These are phyloP conservation scores for Thalassarche chlororhynchos DNA, from an alignment of 2,113 vertebrate genomes.

Conservation along the genomic window DNA sequence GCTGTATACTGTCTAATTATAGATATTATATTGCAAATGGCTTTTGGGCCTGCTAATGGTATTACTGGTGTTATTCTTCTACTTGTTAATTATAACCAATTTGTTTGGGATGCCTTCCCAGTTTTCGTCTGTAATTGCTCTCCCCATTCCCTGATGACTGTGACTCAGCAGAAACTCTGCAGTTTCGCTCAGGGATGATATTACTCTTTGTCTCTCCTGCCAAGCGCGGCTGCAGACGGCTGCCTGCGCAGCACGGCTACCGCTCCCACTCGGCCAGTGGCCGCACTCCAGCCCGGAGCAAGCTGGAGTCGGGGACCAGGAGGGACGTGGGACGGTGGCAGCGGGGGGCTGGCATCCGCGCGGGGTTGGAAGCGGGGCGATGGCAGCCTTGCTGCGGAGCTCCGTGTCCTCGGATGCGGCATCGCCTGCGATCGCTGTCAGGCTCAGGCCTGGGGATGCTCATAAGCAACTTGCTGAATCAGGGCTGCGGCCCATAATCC, in stretches of 20 bases:
- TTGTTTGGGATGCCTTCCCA: conserved; percentile 69
- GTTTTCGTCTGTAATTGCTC: conserved; percentile 61
- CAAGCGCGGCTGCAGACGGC: neutral
- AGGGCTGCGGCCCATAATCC: neutral
- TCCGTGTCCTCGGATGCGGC: neutral
- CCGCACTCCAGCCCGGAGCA: neutral
- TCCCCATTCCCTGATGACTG: conserved; percentile 7
- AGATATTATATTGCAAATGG: conserved; percentile 51
- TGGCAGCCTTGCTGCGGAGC: neutral
- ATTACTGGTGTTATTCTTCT: conserved; percentile 46
- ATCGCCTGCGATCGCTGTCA: fast-evolving
- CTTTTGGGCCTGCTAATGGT: conserved; percentile 60
- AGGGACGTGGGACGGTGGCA: fast-evolving
- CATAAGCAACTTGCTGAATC: fast-evolving
- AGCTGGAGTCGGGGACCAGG: neutral
- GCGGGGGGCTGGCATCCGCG: fast-evolving
- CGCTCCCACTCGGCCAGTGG: neutral
- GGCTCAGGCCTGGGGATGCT: neutral
- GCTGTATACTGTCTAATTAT: conserved; percentile 7
- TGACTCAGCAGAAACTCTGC: conserved; percentile 61
- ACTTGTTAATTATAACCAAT: conserved; percentile 65
- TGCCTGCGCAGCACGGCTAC: neutral
- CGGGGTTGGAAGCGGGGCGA: neutral
- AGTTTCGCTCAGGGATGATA: conserved; percentile 49
- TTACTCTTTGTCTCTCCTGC: neutral